Percentiles rank a stretch among this genome's conserved stretches.
Evolutionary conservation across 2,888 invertebrate genomes (phyloP).

Genomic region (Urechis unicinctus): DNA sequence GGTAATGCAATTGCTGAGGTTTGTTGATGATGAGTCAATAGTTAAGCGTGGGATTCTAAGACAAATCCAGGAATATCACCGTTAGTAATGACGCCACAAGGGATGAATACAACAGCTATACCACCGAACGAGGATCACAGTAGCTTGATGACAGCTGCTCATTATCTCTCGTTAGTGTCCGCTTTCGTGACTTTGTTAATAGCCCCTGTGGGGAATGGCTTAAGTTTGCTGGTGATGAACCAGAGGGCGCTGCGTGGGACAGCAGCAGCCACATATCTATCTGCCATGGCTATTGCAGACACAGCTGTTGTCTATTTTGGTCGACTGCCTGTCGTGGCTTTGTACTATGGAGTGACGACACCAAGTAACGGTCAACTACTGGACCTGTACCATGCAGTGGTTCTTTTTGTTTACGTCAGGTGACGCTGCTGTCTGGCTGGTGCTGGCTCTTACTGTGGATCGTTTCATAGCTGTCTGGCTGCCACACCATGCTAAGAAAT

Average conservation of each 20-base stretch:
- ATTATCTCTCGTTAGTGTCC: too few species aligned
- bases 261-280: constrained; percentile 6
- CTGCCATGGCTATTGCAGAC: constrained; percentile 8
- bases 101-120: too few species aligned
- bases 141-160: too few species aligned
- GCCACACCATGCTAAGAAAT: constrained; percentile 5
- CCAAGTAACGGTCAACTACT: constrained; percentile 1
- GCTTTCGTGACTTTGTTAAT: constrained; percentile 6
- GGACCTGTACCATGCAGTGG: constrained; percentile 2
- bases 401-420: constrained; percentile 5
- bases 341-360: too few species aligned
- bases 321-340: not conserved
- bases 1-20: too few species aligned
- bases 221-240: constrained; percentile 8
- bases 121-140: too few species aligned
- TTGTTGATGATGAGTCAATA: too few species aligned
- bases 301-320: constrained; percentile 4
- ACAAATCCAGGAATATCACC: too few species aligned
- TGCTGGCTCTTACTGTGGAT: constrained; percentile 8
- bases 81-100: too few species aligned
- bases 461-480: constrained; percentile 10
- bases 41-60: too few species aligned
- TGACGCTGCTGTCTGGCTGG: constrained; percentile 10
- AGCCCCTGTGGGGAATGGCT: constrained; percentile 3
- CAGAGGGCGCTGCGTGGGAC: constrained; percentile 2